Conservation (phyloP, 2,888 invertebrate species). For the Dasypogon diadema region DNA sequence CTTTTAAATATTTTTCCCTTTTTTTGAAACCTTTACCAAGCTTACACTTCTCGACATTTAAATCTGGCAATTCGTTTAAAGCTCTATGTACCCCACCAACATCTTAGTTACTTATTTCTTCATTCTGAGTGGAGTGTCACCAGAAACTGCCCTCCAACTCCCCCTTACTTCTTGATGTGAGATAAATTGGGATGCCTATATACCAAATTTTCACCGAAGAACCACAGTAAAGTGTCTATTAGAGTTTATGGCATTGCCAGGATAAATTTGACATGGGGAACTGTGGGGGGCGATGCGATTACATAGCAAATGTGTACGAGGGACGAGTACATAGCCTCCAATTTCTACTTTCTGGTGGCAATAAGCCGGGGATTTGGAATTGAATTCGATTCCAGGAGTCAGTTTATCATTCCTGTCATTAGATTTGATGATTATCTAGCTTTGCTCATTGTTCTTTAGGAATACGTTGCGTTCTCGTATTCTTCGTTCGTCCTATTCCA, state of each 20-base stretch:
- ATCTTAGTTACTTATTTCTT: constrained; percentile 24
- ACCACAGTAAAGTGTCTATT: constrained; percentile 23
- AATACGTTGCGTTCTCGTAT: too few relatives aligned
- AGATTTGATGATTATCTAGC: constrained; percentile 38
- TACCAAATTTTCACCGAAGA: constrained; percentile 32
- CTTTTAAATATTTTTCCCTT: too few relatives aligned
- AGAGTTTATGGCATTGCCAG: constrained; percentile 25
- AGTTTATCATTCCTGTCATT: constrained; percentile 46
- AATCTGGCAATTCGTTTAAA: constrained; percentile 10
- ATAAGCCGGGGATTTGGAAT: constrained; percentile 48
- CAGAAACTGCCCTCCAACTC: constrained; percentile 23
- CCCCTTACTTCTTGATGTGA: constrained; percentile 5
- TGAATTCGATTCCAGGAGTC: constrained; percentile 45
- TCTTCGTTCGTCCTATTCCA: too few relatives aligned
- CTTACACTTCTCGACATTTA: too few relatives aligned
- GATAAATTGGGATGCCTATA: constrained; percentile 41
- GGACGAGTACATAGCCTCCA: not conserved
- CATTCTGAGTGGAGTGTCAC: constrained; percentile 12
- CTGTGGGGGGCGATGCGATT: not conserved
- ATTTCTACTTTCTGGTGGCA: constrained; percentile 17
- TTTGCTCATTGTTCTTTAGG: too few relatives aligned
- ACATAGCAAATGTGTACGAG: not conserved
- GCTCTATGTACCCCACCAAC: constrained; percentile 4
- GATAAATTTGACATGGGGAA: not conserved
- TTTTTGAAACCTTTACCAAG: too few relatives aligned